Conservation (phyloP, 2,113 vertebrate genomes). For the Columbina picui region DNA sequence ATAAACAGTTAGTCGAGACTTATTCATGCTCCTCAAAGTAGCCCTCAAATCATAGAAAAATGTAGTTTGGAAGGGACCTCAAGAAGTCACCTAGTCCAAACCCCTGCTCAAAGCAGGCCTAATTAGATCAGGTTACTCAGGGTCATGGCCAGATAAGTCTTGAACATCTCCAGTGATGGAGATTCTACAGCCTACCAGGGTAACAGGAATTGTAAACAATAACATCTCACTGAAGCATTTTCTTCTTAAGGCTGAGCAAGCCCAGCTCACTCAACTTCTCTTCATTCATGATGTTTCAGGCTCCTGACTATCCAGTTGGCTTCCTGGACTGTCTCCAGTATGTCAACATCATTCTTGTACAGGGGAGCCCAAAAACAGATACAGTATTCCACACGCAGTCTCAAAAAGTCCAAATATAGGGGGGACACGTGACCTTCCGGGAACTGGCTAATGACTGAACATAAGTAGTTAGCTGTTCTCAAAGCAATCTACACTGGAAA, state of each 20-base stretch:
- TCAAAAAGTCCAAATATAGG: background rate
- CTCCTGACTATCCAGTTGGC: background rate
- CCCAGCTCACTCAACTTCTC: background rate
- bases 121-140: background rate
- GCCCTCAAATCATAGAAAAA: background rate
- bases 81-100: background rate
- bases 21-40: background rate
- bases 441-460: background rate
- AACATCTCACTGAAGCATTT: background rate
- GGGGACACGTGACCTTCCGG: background rate
- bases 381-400: background rate
- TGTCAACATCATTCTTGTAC: background rate
- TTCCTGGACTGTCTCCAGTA: background rate
- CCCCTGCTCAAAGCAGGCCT: background rate
- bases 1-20: background rate
- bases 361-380: background rate
- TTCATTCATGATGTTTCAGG: background rate
- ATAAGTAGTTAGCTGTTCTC: background rate
- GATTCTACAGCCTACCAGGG: background rate
- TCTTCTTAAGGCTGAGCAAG: background rate
- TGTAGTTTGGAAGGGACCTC: background rate
- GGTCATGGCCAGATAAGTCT: background rate
- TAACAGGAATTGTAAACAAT: background rate
- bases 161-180: background rate
- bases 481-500: background rate